Evolutionary conservation across 2,888 invertebrate genomes (phyloP), one percentile per base, ranked within the genome.

Genomic region (Eueremaeus valkanovi): DNA sequence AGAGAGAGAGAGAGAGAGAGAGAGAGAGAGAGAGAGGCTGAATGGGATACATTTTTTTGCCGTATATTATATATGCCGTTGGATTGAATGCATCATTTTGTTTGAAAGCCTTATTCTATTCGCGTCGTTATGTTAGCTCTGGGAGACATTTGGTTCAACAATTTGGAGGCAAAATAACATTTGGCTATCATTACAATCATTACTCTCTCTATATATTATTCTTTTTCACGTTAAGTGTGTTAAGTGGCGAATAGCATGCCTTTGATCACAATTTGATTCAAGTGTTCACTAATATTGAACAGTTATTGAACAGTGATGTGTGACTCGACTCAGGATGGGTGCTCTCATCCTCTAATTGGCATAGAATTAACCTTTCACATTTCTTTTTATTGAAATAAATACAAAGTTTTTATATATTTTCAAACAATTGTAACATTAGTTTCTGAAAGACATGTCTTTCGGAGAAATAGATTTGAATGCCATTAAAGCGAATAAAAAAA

Each of bases 61-160:
- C 1, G 55, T n/a, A n/a, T 8, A 55, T 55, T 49, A 49, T 49
- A 49, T 49, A 27, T 63, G 29, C 31, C 27, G 9, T 63, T 33
- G 18, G 16, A 33, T 13, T n/a, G 33, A 63, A n/a, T 33, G 31
- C n/a, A 63, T 63, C 63, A 33, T 63, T 63, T 33, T 33, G 31
- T 63, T 31, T 31, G 33, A 63, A 63, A 63, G 33, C 63, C n/a
- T 63, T 63, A 33, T 63, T 33, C 63, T n/a, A 29, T 33, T 21
- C 24, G 58, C 18, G 16, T 16, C n/a, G n/a, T 63, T 31, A 63
- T 63, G 63, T 63, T 6, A 63, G 63, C 16, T 3, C 33, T 8
- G 63, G 63, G 63, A 63, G 31, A 33, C 63, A 63, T 58, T 63
- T 63, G n/a, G n/a, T 18, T 33, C 33, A 33, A 63, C 31, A 29